Percentiles rank a stretch among this genome's conserved stretches.
Conservation (phyloP, 2,113 vertebrate species). For the Craseonycteris thonglongyai region DNA sequence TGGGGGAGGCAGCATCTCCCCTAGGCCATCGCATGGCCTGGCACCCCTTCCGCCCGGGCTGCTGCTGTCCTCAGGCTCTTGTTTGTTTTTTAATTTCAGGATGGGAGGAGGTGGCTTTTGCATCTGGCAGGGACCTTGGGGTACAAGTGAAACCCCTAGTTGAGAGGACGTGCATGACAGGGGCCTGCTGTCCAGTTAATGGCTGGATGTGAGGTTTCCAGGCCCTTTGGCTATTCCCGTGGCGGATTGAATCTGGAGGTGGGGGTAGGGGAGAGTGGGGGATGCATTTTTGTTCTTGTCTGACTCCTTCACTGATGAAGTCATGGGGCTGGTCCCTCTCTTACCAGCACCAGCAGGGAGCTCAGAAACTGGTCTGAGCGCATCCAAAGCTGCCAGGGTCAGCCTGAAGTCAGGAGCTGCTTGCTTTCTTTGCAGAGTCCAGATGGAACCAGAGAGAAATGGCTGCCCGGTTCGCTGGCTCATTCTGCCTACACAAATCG, state of each 20-base stretch:
- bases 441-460: neutral
- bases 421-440: neutral
- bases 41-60: too few species aligned
- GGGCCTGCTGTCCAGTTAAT: neutral
- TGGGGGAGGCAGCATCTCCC: neutral
- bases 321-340: neutral
- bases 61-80: too few species aligned
- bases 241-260: neutral
- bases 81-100: neutral
- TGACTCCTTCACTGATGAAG: neutral
- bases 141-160: neutral
- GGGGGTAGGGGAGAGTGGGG: neutral
- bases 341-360: too few species aligned
- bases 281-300: neutral
- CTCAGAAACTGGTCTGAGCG: neutral
- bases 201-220: neutral
- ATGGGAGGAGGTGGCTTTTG: neutral
- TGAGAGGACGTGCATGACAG: neutral
- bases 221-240: neutral
- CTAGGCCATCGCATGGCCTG: rapidly evolving
- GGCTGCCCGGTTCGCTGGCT: neutral
- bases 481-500: too few species aligned
- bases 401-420: neutral
- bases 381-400: neutral
- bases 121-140: neutral